Percentiles rank a stretch among this genome's conserved stretches.
phyloP scores from a whole-genome alignment of 2,888 invertebrate genomes.

The Nomada flava region DNA sequence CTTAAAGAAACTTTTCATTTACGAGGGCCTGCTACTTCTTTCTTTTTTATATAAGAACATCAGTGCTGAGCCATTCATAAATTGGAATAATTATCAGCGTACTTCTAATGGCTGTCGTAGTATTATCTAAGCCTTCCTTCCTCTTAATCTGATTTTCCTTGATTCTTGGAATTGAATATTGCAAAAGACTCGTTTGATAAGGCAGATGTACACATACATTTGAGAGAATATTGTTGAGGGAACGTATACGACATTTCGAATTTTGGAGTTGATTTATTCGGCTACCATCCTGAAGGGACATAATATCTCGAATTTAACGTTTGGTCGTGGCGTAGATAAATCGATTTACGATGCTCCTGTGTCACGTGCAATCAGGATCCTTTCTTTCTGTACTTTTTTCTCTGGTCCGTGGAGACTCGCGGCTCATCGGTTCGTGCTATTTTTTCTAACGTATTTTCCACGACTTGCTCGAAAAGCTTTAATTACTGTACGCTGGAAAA shows the following conservation, averaged over 20 bases:
- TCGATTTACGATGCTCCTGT: constrained; percentile 40
- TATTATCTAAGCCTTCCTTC: too few relatives aligned
- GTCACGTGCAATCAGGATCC: constrained; percentile 42
- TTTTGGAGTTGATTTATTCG: constrained; percentile 20
- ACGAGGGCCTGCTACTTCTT: too few relatives aligned
- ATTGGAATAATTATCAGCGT: too few relatives aligned
- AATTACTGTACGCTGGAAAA: constrained; percentile 26
- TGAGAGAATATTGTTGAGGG: too few relatives aligned
- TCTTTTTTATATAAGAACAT: too few relatives aligned
- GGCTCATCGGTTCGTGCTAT: neutral
- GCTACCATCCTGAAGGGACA: neutral
- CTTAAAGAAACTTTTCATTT: too few relatives aligned
- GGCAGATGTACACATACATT: too few relatives aligned
- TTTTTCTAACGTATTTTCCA: neutral
- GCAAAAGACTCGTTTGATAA: too few relatives aligned
- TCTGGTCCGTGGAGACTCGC: neutral
- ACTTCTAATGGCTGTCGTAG: too few relatives aligned
- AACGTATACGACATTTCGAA: neutral
- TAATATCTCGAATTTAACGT: constrained; percentile 24
- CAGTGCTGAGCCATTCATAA: too few relatives aligned
- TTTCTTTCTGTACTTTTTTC: constrained; percentile 18
- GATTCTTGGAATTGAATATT: too few relatives aligned
- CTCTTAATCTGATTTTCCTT: too few relatives aligned
- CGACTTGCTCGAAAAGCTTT: constrained; percentile 2
- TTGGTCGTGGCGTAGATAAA: constrained; percentile 27